phyloP scores from a whole-genome alignment of 2,888 invertebrate species.

The Troides helena region DNA sequence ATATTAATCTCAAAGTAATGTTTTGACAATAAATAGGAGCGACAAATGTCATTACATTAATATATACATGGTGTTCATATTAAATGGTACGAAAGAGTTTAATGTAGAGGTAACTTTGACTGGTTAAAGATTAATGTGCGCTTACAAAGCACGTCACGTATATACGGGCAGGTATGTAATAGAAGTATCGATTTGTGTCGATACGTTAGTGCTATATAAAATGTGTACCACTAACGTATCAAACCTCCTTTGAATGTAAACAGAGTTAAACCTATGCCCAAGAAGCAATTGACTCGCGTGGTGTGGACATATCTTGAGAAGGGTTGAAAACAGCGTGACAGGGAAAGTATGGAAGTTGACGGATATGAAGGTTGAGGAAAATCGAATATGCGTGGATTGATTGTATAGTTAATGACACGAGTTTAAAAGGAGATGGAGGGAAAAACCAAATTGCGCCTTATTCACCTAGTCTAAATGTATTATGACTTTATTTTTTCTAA shows the following conservation, averaged over 20 bases:
- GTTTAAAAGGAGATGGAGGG: not conserved
- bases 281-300: not conserved
- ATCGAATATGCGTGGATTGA: not conserved
- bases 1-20: not conserved
- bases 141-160: conserved; percentile 14
- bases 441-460: not conserved
- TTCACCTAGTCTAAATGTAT: no score
- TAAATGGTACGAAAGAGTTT: not conserved
- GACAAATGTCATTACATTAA: not conserved
- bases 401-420: not conserved
- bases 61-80: not conserved
- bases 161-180: conserved; percentile 11
- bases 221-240: not conserved
- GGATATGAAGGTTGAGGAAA: not conserved
- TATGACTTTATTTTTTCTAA: no score
- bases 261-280: not conserved
- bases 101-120: not conserved
- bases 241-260: not conserved
- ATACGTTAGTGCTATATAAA: not conserved
- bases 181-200: conserved; percentile 6
- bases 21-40: not conserved
- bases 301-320: not conserved
- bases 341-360: not conserved
- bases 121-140: conserved; percentile 2
- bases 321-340: not conserved